Base-by-base conservation (phyloP, 2,797 vertebrate species). In the Pangasius mekongensis region DNA sequence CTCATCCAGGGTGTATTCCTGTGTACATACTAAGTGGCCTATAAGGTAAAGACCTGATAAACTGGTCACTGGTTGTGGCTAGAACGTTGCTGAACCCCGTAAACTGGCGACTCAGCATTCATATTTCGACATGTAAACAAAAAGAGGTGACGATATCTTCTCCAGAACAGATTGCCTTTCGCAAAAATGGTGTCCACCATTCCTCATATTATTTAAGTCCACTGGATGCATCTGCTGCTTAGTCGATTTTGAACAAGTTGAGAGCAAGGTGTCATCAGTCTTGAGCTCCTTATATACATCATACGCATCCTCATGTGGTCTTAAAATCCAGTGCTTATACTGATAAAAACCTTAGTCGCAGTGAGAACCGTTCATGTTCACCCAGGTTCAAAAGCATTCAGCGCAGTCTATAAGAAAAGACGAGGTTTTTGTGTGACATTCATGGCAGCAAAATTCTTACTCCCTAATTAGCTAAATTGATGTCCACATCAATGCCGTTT, bases 81-180 rank as follows among this genome's bases (percentile, higher is more conserved):
- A 62, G 24, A 83, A 83, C n/a, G 80, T 83, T 64, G 58, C 60
- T 1, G n/a, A 49, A 66, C 39, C 14, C 43, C 22, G 18, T 43
- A 60, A 82, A 43, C 60, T 66, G 81, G 62, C 30, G 43, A 87
- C 60, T 36, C 87, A 69, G 84, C 86, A 73, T 88, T 83, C 62
- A 22, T 69, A 87, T 93, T 90, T 47, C 76, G 39, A 91, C 71
- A 91, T 87, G 90, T 95, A 95, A 95, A 95, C 93, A 94, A 92
- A 94, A 88, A 39, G 73, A 86, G 76, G 85, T 71, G 86, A 87
- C 47, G 33, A 80, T 86, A 88, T 88, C 69, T 89, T 86, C 87
- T 93, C 90, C 78, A 87, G 93, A 92, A 94, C 92, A 93, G 95
- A 96, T 96, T 96, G 96, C 95, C 95, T 95, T 93, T 95, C 94